Base-by-base conservation (phyloP, 2,797 vertebrate genomes). In the Halcyon smyrnensis region DNA sequence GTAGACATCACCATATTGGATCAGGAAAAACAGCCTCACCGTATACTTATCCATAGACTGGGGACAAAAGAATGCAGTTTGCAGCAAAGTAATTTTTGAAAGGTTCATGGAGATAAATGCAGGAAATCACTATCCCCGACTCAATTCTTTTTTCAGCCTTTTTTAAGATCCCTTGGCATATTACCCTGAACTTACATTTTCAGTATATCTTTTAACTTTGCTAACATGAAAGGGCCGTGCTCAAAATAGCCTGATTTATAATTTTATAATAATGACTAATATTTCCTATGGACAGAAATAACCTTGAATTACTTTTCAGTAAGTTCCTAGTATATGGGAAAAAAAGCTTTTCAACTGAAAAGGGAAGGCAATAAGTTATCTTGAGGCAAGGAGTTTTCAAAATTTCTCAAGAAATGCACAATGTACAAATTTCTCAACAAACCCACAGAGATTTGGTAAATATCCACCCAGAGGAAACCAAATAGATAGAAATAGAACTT, bases 231-330 rank as follows among this genome's bases (percentile, higher is more conserved):
- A 92, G 79, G 43, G 48, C 57, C 68, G 54, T 81, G 96, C 95
- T 92, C 84, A 94, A 95, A 95, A 96, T 96, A 95, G 91, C 73
- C 74, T 54, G 46, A 91, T 67, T 91, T 88, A 90, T 68, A 85
- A 91, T 82, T 96, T 88, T 86, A 95, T 93, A 94, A 92, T 94
- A 92, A 93, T 96, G 92, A 93, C 87, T 93, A 92, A 93, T 92
- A 91, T 96, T 95, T 96, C 89, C 87, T 95, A 96, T 48, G 83
- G 85, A 91, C 94, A 95, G 89, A 96, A 96, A 95, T 95, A 97
- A 95, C 89, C 63, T 79, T 69, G 85, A 92, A 96, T 94, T 93
- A 88, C 90, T 93, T 94, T 96, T 94, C 95, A 93, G 50, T 85
- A 93, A 96, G 93, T 92, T 94, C 80, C 86, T 92, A 6, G 65